Evolutionary conservation across 2,797 vertebrate species (phyloP), one percentile per base, ranked within the genome.

Genomic region (Cuculus canorus): DNA sequence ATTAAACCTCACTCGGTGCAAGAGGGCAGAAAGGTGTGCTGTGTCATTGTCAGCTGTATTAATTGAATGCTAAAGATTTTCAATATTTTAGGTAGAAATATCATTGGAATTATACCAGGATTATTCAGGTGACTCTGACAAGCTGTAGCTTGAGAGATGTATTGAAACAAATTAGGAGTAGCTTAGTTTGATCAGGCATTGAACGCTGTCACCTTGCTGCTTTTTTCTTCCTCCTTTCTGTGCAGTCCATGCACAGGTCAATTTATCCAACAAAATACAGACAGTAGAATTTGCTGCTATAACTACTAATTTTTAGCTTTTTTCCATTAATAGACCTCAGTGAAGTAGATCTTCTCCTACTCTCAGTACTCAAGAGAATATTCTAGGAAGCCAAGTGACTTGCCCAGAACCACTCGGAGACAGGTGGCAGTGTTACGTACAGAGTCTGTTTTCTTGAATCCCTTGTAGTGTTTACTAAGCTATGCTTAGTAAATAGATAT

Each of bases 61-160:
- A 90, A 94, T 93, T 86, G 85, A 47, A 32, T 13, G 56, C 65
- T 88, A 92, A 96, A 95, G 85, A 91, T 89, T 92, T 95, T 68
- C 92, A 14, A 83, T 90, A 65, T 82, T 93, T 95, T 68, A 92
- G 68, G n/a, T 47, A 48, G 89, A 92, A 87, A 87, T 92, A 87
- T 89, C 87, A 83, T 93, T 14, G n/a, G 90, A 88, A 77, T 92
- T 48, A 75, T 61, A 70, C 23, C 86, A 88, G 94, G 86, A 95
- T 96, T 95, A 91, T 93, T 94, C 85, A 90, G 85, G 82, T 78
- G 75, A 18, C 65, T 77, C 79, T 85, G 89, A 90, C 80, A 90
- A 82, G 77, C 79, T 89, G 78, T 43, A 47, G 60, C n/a, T 50
- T 61, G 57, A 82, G 89, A 92, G 78, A 90, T 81, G 68, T 48